Base-by-base conservation (phyloP, 1,140 invertebrate genomes). In the Micrasema longulum region DNA sequence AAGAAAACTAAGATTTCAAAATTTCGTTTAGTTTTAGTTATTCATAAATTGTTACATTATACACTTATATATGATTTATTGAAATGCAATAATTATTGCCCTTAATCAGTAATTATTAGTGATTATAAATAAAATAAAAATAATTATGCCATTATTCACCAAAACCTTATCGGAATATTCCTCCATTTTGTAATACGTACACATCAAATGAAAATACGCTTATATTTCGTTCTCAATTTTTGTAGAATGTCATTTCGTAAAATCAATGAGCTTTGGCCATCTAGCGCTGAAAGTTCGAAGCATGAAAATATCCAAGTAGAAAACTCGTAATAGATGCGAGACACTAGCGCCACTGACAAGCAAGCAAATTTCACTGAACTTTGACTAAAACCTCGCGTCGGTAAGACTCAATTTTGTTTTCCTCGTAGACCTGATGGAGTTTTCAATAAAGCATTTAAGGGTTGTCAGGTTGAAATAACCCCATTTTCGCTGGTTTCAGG, bases 251-350 rank as follows among this genome's bases (percentile, higher is more conserved):
- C 26, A 31, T 31, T 31, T 31, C 3, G 26, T 4, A 31, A 31
- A 31, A 2, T 7, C 26, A 31, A 31, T 31, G 26, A 10, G 12
- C 6, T 18, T 2, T 12, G 5, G 62, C 45, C 62, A 68, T 68
- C 65, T 53, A 43, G 50, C 38, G 64, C 7, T 38, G 65, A 41
- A 55, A 53, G 55, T 45, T n/a, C 2, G 48, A 68, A 68, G 31
- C 35, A 7, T 26, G 36, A 55, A 68, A 53, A 55, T 12, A 20
- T 20, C 23, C n/a, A 6, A 16, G 7, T 18, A 18, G n/a, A n/a
- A 2, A 0, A 20, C 10, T 9, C 26, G 47, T 31, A 16, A 67
- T 53, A 67, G 36, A 18, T 20, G n/a, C 16, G 12, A 11, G 23
- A 48, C 62, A 57, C 14, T 31, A 53, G 64, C 64, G 64, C 48